These are phyloP conservation scores for Alligator sinensis DNA, from an alignment of 2,113 vertebrate genomes.

Conservation along the genomic window DNA sequence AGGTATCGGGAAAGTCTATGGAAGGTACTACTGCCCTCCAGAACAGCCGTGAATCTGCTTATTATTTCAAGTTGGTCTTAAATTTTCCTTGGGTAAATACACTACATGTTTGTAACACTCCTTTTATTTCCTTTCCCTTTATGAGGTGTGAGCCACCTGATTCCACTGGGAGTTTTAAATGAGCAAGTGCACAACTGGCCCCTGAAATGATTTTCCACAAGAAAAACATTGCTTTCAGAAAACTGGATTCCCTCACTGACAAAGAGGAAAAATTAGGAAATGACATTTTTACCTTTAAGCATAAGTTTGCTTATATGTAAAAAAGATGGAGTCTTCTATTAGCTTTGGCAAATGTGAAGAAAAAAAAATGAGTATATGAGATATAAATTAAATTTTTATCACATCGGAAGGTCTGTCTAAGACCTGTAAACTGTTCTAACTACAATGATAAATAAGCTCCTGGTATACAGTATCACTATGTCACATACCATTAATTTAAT, in stretches of 20 bases:
- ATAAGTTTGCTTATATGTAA: neutral
- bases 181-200: neutral
- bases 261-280: neutral
- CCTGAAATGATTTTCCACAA: neutral
- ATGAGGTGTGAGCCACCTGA: neutral
- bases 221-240: neutral
- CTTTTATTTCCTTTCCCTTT: neutral
- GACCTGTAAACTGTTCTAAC: neutral
- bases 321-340: neutral
- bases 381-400: neutral
- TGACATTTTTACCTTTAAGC: neutral
- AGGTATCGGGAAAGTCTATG: no score
- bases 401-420: accelerated
- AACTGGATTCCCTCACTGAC: neutral
- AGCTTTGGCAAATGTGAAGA: neutral
- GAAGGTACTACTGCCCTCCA: no score
- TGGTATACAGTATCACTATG: neutral
- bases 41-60: neutral
- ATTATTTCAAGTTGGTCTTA: neutral
- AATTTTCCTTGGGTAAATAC: neutral
- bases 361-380: neutral
- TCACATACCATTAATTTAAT: neutral
- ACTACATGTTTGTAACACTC: no score
- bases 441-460: neutral
- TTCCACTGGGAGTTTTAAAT: neutral